phyloP scores from a whole-genome alignment of 2,113 vertebrate genomes.

The Strix aluco region DNA sequence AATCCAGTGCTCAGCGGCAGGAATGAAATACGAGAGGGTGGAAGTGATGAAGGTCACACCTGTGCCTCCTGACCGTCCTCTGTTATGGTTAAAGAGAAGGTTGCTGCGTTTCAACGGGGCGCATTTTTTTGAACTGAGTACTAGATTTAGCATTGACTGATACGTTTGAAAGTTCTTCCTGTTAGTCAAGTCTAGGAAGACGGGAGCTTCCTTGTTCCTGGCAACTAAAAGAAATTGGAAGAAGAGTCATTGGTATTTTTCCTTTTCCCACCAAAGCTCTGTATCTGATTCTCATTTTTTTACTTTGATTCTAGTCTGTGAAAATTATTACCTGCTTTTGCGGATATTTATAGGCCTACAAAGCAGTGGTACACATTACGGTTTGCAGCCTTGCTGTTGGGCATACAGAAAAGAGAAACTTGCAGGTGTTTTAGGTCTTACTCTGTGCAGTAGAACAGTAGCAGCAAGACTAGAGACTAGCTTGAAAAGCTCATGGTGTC shows the following conservation, averaged over 20 bases:
- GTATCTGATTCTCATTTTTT: not conserved
- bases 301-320: not conserved
- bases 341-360: not conserved
- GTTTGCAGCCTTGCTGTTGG: not conserved
- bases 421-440: not conserved
- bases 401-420: not conserved
- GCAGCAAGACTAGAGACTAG: not conserved
- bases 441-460: not conserved
- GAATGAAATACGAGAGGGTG: not conserved
- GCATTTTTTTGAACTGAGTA: not conserved
- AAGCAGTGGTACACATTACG: not conserved
- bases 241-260: not conserved
- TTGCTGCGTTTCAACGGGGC: not conserved
- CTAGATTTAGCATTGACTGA: not conserved
- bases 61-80: not conserved
- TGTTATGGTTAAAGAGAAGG: not conserved
- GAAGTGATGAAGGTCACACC: not conserved
- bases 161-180: not conserved
- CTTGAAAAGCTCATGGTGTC: accelerated
- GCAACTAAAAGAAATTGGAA: not conserved
- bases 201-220: not conserved
- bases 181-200: not conserved
- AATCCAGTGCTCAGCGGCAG: not conserved
- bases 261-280: not conserved
- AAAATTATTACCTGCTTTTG: not conserved